Conservation (phyloP, 2,888 invertebrate genomes). For the Apodemia zela region DNA sequence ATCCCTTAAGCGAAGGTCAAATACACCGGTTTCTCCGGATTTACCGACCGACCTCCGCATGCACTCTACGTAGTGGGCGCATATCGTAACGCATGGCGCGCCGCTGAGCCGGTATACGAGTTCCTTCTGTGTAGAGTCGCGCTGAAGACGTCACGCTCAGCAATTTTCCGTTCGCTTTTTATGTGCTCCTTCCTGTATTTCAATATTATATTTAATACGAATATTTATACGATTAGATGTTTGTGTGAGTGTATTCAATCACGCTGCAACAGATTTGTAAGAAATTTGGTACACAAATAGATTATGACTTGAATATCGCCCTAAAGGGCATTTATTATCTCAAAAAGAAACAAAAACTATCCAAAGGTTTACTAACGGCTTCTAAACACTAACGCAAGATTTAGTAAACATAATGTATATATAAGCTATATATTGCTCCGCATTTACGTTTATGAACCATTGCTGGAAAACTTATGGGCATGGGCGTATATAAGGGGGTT, state of each 20-base stretch:
- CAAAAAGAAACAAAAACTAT: too few species aligned
- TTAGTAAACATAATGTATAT: too few species aligned
- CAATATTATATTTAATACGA: not conserved
- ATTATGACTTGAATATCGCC: too few species aligned
- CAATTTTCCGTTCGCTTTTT: slow-evolving; percentile 32
- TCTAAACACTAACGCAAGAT: too few species aligned
- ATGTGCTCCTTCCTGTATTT: not conserved
- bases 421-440: too few species aligned
- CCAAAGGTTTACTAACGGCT: too few species aligned
- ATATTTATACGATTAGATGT: not conserved
- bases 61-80: slow-evolving; percentile 70
- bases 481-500: too few species aligned
- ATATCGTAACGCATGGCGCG: slow-evolving; percentile 31
- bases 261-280: too few species aligned
- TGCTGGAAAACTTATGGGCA: too few species aligned
- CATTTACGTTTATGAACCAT: too few species aligned
- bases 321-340: too few species aligned
- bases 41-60: slow-evolving; percentile 75
- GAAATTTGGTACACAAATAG: too few species aligned
- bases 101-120: slow-evolving; percentile 86
- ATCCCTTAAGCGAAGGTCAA: slow-evolving; percentile 83
- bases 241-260: not conserved
- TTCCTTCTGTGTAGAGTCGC: slow-evolving; percentile 83
- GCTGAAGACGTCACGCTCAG: slow-evolving; percentile 35
- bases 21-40: slow-evolving; percentile 73